A percentile compares a stretch with the other conserved stretches of the same genome.
Evolutionary conservation across 2,113 vertebrate species (phyloP).

Genomic region (Amblyopsis rosae): DNA sequence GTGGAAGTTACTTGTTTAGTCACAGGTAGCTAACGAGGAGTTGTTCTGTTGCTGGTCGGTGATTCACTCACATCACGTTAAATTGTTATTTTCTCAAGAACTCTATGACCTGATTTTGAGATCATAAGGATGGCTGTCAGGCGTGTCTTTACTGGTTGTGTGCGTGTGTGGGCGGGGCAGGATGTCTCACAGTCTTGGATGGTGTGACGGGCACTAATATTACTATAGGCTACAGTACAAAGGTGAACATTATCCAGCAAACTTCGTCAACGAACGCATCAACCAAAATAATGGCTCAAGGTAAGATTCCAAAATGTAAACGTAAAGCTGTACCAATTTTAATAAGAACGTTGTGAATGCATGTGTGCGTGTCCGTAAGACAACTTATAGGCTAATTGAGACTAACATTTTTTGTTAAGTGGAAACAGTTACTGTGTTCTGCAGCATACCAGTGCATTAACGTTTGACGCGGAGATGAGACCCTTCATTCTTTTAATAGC

Average conservation of each 20-base stretch:
- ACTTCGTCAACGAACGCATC: neutral
- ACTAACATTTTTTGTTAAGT: too few species aligned
- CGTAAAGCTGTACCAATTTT: too few species aligned
- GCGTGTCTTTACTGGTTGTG: neutral
- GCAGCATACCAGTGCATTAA: neutral
- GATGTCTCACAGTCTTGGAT: too few species aligned
- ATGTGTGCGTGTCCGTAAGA: too few species aligned
- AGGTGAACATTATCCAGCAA: neutral
- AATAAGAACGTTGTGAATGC: too few species aligned
- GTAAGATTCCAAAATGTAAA: constrained; percentile 33
- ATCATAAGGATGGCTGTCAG: neutral
- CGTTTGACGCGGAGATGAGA: constrained; percentile 15
- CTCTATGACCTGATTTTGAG: neutral
- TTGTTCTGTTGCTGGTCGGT: neutral
- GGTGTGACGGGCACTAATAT: neutral
- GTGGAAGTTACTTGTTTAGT: neutral
- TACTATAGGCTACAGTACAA: constrained; percentile 20
- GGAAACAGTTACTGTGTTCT: too few species aligned
- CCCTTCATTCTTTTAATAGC: constrained; percentile 14
- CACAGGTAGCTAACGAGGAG: neutral
- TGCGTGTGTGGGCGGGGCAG: neutral
- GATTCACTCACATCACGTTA: neutral
- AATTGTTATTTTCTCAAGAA: neutral
- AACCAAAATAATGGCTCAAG: constrained; percentile 53
- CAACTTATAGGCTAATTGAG: too few species aligned